phyloP scores from a whole-genome alignment of 64 coral and sea anemone species.

The Actinia equina region DNA sequence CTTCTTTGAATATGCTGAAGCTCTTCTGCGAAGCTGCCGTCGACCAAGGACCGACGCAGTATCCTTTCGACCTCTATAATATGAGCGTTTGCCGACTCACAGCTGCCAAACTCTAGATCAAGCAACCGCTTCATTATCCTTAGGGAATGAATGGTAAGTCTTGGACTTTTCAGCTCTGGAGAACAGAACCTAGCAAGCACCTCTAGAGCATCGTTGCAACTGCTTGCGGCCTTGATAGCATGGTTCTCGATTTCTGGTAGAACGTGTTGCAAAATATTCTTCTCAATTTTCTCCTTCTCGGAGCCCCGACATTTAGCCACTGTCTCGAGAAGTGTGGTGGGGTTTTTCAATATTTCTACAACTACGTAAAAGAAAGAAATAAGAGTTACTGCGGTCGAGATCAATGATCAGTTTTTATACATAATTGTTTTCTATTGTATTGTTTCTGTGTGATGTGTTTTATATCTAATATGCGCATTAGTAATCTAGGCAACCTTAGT shows the following conservation, averaged over 20 bases:
- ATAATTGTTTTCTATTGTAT: neutral
- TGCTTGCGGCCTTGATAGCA: neutral
- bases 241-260: neutral
- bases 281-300: slow-evolving; percentile 1
- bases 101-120: neutral
- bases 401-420: neutral
- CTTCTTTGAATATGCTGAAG: neutral
- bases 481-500: too few relatives aligned
- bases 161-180: neutral
- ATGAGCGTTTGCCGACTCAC: neutral
- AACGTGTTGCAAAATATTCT: neutral
- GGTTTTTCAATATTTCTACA: neutral
- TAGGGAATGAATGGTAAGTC: neutral
- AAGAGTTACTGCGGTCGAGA: neutral
- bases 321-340: neutral
- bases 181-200: neutral
- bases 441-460: too few relatives aligned
- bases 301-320: neutral
- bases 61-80: neutral
- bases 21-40: neutral
- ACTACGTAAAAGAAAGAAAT: neutral
- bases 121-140: neutral
- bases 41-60: neutral
- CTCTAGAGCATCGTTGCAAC: slow-evolving; percentile 1
- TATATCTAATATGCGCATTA: too few relatives aligned